These are phyloP conservation scores for Drosophila malerkotliana DNA, from an alignment of 1,140 invertebrate species.

Conservation along the genomic window DNA sequence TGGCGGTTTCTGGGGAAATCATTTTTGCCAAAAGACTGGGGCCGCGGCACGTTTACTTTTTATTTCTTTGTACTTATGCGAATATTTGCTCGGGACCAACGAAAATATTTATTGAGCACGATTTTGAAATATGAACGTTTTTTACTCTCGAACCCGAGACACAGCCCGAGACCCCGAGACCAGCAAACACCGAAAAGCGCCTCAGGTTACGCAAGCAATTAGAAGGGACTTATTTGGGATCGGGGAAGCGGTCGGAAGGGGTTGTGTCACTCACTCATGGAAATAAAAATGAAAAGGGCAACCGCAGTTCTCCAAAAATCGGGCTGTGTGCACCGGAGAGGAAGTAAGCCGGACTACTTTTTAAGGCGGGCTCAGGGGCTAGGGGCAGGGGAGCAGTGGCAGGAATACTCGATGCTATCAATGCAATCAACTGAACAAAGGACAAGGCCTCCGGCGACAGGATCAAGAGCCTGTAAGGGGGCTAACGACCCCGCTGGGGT, in stretches of 20 bases:
- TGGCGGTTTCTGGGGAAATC: conserved; percentile 47
- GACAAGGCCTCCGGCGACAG: conserved; percentile 44
- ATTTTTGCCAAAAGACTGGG: conserved; percentile 59
- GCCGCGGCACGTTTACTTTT: conserved; percentile 62
- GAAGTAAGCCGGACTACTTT: conserved; percentile 74
- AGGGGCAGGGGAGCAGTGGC: conserved; percentile 7
- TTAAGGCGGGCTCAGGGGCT: conserved; percentile 12
- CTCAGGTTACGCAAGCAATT: conserved; percentile 79
- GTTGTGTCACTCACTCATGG: conserved; percentile 55
- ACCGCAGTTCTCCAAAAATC: conserved; percentile 25
- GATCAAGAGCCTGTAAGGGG: conserved; percentile 40
- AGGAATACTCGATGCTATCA: conserved; percentile 42
- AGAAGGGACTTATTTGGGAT: conserved; percentile 61
- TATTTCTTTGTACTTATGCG: conserved; percentile 39
- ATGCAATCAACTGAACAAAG: conserved; percentile 65
- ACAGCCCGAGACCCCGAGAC: background rate
- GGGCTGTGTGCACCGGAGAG: conserved; percentile 53
- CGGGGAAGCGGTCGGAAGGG: conserved; percentile 19
- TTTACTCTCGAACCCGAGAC: conserved; percentile 21
- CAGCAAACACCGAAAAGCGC: conserved; percentile 17
- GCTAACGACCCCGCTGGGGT: conserved; percentile 43
- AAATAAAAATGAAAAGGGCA: conserved; percentile 70
- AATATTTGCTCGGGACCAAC: conserved; percentile 53
- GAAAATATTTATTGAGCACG: conserved; percentile 80
- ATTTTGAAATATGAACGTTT: conserved; percentile 78